Conservation (phyloP, 2,888 invertebrate species). For the Ophion obscuratus region DNA sequence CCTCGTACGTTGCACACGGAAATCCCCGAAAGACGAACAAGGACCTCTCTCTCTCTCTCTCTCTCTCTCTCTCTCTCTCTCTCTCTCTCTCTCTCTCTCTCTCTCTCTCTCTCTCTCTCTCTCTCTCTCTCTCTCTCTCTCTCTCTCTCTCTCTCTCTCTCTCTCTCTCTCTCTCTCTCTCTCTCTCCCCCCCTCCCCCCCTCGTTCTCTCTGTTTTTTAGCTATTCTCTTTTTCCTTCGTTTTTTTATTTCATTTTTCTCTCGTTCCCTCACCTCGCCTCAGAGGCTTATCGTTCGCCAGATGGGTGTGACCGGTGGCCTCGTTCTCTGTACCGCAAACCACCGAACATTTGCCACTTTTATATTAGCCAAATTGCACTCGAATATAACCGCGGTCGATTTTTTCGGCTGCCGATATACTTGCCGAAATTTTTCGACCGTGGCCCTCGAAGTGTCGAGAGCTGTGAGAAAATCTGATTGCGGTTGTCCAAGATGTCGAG, state of each 20-base stretch:
- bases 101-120: conserved; percentile 61
- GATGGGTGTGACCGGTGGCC: conserved; percentile 64
- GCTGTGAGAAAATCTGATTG: no score
- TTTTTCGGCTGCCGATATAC: background rate
- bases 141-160: conserved; percentile 61
- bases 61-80: conserved; percentile 63
- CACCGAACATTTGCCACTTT: conserved; percentile 13
- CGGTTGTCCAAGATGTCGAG: no score
- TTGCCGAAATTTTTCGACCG: background rate
- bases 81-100: conserved; percentile 40
- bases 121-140: conserved; percentile 57
- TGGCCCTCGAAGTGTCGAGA: no score
- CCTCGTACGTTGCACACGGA: background rate
- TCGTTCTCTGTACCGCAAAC: conserved; percentile 37
- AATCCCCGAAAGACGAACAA: conserved; percentile 48
- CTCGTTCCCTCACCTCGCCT: conserved; percentile 48
- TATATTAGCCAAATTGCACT: conserved; percentile 1
- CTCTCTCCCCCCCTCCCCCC: conserved; percentile 6
- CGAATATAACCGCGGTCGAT: background rate
- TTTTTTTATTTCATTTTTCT: conserved; percentile 60
- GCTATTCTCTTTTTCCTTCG: conserved; percentile 46
- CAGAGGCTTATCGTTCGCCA: conserved; percentile 65
- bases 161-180: conserved; percentile 59
- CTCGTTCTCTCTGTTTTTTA: conserved; percentile 17
- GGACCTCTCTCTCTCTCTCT: conserved; percentile 56